Percentiles rank a stretch among this genome's conserved stretches.
These are phyloP conservation scores for Pipa parva DNA, from an alignment of 2,113 vertebrate genomes.

Conservation along the genomic window DNA sequence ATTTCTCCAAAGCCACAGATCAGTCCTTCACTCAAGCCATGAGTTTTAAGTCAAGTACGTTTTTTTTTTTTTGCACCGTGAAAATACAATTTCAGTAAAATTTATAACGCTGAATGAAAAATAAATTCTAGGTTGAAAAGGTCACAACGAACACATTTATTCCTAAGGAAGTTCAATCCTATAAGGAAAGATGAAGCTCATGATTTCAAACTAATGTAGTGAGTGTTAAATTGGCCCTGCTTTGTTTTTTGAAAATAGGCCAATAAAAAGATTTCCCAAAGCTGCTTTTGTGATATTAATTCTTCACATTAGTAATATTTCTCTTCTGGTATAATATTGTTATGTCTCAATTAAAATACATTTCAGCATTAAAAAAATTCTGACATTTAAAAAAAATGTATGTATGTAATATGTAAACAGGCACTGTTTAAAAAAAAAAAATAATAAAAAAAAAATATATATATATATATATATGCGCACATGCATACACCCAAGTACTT, in stretches of 20 bases:
- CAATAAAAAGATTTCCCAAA: constrained; percentile 36
- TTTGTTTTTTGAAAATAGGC: constrained; percentile 25
- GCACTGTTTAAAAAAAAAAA: too few species aligned
- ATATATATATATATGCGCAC: not conserved
- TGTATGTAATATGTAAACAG: too few species aligned
- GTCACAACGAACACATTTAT: constrained; percentile 26
- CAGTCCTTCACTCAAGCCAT: not conserved
- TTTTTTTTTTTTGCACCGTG: not conserved
- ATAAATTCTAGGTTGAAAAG: constrained; percentile 33
- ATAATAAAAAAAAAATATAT: not conserved
- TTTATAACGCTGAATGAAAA: constrained; percentile 22
- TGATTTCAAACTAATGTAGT: constrained; percentile 33
- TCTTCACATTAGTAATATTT: constrained; percentile 35
- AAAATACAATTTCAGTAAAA: not conserved
- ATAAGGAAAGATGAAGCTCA: constrained; percentile 34
- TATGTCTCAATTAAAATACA: constrained; percentile 19
- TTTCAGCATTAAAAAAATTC: not conserved
- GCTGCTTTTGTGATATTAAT: constrained; percentile 33
- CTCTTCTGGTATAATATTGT: constrained; percentile 31
- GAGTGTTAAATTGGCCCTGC: constrained; percentile 35
- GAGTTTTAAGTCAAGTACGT: not conserved
- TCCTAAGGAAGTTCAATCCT: constrained; percentile 38
- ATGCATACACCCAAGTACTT: constrained; percentile 1
- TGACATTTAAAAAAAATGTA: too few species aligned
- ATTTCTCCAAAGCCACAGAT: not conserved